Evolutionary conservation across 2,888 invertebrate species (phyloP).

Genomic region (Ectropis crepuscularia): DNA sequence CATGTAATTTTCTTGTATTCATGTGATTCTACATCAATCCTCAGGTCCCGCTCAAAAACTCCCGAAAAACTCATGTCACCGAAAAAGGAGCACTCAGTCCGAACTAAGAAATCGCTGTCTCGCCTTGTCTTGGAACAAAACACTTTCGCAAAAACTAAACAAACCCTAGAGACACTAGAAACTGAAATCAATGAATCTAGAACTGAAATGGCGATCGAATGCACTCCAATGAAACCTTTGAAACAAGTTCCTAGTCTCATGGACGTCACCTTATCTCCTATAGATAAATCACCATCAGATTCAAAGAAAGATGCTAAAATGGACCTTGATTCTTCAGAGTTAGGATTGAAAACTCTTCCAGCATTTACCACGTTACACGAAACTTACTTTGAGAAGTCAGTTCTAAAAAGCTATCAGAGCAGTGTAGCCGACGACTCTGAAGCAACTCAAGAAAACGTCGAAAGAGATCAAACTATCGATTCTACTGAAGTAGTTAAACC

Average conservation of each 20-base stretch:
- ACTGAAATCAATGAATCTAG: constrained; percentile 48
- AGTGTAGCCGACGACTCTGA: constrained; percentile 57
- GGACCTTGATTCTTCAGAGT: constrained; percentile 47
- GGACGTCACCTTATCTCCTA: constrained; percentile 76
- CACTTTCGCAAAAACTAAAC: constrained; percentile 71
- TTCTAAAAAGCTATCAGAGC: constrained; percentile 69
- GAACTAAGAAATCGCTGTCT: constrained; percentile 69
- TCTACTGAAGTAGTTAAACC: constrained; percentile 47
- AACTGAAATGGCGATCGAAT: constrained; percentile 59
- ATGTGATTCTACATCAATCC: constrained; percentile 4
- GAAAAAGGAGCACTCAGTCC: constrained; percentile 60
- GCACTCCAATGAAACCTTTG: constrained; percentile 70
- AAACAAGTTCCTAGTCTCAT: constrained; percentile 62
- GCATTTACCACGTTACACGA: constrained; percentile 65
- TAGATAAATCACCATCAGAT: constrained; percentile 68
- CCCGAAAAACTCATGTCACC: constrained; percentile 75
- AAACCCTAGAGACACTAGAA: constrained; percentile 55
- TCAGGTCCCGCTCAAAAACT: constrained; percentile 55
- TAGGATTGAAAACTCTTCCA: constrained; percentile 55
- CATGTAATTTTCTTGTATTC: not conserved
- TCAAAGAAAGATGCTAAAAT: constrained; percentile 50
- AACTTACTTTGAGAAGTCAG: constrained; percentile 63
- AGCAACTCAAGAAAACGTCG: constrained; percentile 46
- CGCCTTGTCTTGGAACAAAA: constrained; percentile 77
- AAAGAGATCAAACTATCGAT: constrained; percentile 30